Evolutionary conservation across 2,888 invertebrate species (phyloP).

Genomic region (Harpagoxenus sublaevis): DNA sequence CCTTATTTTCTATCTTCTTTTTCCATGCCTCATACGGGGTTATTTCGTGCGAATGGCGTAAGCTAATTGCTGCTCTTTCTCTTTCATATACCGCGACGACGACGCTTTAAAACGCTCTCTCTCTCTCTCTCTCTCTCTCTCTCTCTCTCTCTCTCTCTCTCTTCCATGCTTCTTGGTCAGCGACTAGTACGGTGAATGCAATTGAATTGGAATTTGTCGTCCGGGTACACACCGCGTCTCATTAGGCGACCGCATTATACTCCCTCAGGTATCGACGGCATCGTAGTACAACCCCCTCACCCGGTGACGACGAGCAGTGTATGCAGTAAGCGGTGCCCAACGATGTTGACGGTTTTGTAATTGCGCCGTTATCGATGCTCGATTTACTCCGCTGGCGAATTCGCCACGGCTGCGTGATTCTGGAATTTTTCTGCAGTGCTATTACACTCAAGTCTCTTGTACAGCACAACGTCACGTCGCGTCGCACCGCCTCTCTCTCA

Average conservation of each 20-base stretch:
- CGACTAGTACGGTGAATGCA: constrained; percentile 42
- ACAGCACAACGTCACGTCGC: background rate
- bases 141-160: no score
- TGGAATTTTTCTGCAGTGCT: background rate
- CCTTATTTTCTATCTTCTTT: background rate
- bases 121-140: background rate
- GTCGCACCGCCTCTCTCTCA: background rate
- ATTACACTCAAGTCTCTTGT: background rate
- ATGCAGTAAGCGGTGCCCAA: constrained; percentile 48
- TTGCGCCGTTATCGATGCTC: constrained; percentile 58
- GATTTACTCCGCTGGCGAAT: constrained; percentile 36
- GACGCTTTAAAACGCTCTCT: constrained; percentile 35
- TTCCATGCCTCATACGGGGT: background rate
- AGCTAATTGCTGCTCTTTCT: constrained; percentile 27
- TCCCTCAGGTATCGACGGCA: constrained; percentile 59
- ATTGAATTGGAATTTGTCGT: constrained; percentile 72
- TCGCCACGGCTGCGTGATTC: constrained; percentile 24
- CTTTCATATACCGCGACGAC: constrained; percentile 19
- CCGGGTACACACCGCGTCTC: constrained; percentile 60
- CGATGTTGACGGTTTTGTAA: constrained; percentile 63
- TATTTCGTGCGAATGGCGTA: constrained; percentile 10
- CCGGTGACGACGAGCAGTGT: constrained; percentile 54
- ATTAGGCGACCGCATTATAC: constrained; percentile 69
- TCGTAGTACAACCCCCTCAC: constrained; percentile 21
- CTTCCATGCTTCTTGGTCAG: background rate